Base-by-base conservation (phyloP, 2,888 invertebrate genomes). In the Autographa gamma region DNA sequence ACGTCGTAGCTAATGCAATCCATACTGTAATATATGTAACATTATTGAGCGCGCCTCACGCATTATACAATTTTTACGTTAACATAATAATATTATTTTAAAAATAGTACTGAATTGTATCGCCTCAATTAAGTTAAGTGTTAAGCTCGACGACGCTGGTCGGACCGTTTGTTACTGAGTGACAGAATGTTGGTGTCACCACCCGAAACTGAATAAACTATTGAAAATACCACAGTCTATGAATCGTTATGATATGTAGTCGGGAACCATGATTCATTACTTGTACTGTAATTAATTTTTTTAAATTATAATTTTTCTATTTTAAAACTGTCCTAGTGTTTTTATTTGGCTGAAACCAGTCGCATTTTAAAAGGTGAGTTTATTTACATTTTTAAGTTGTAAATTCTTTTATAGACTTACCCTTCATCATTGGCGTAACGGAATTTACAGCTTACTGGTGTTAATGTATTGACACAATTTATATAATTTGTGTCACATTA, bases 241-340 rank as follows among this genome's bases (percentile, higher is more conserved):
- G 84, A 82, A 78, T 83, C 79, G 77, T 78, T 76, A 80, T 77
- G 69, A 79, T 38, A 38, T 85, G 79, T 73, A 74, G 73, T 76
- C 76, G 71, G 82, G 74, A 70, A 82, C 81, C 83, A 80, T 79
- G 77, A 84, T 84, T 80, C 90, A 91, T 93, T 92, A 92, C 89
- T 92, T 93, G 90, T 93, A 94, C 89, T 94, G 94, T 95, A 95
- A 95, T 95, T 95, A 94, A 93, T 95, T 94, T 83, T n/a, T 48
- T 95, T 95, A 95, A 95, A 95, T 95, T 95, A 95, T 95, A 95
- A 94, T 95, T 95, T 95, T 95, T 95, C 92, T 95, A 95, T 94
- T 95, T 89, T 93, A 94, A 56, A 87, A 86, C 83, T 66, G 80
- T 66, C 79, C 85, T 86, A 88, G 89, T 88, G 89, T 92, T 93